These are phyloP conservation scores for Campaea margaritaria DNA, from an alignment of 2,888 invertebrate species.

Conservation along the genomic window DNA sequence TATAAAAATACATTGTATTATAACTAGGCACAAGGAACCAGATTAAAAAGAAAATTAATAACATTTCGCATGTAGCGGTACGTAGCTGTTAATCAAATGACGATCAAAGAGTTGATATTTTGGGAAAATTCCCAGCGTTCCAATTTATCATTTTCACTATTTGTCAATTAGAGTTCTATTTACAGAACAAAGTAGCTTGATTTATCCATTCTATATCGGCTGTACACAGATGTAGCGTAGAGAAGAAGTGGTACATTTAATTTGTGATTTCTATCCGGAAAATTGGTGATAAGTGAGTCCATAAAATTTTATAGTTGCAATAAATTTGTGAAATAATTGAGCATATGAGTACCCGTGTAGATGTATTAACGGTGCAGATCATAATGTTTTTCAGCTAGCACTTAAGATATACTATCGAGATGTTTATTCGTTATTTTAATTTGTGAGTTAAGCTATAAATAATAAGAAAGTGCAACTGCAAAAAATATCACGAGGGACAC, in stretches of 20 bases:
- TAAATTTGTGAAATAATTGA: slow-evolving; percentile 24
- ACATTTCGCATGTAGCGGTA: slow-evolving; percentile 72
- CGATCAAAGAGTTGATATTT: slow-evolving; percentile 81
- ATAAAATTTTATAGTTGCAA: slow-evolving; percentile 23
- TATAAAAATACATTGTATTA: slow-evolving; percentile 65
- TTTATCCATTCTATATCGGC: slow-evolving; percentile 67
- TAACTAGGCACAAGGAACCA: slow-evolving; percentile 46
- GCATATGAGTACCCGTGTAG: slow-evolving; percentile 20
- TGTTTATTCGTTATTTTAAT: neutral
- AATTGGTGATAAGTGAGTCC: slow-evolving; percentile 24
- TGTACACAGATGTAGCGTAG: slow-evolving; percentile 26
- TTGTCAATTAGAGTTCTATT: slow-evolving; percentile 84
- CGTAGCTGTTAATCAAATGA: slow-evolving; percentile 77
- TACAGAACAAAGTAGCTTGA: slow-evolving; percentile 78
- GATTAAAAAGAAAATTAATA: slow-evolving; percentile 84
- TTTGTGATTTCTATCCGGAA: slow-evolving; percentile 29
- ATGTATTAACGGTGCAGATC: slow-evolving; percentile 26
- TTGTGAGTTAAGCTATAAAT: slow-evolving; percentile 4
- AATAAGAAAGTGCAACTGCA: slow-evolving; percentile 2
- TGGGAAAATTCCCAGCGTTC: slow-evolving; percentile 74
- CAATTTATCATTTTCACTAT: slow-evolving; percentile 84
- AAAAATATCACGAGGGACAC: no score
- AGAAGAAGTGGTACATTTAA: slow-evolving; percentile 28
- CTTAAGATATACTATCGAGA: slow-evolving; percentile 4
- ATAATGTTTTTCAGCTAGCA: slow-evolving; percentile 19